Evolutionary conservation across 1,140 invertebrate species (phyloP), one percentile per base, ranked within the genome.

Genomic region (Pemphigus obesinymphae): DNA sequence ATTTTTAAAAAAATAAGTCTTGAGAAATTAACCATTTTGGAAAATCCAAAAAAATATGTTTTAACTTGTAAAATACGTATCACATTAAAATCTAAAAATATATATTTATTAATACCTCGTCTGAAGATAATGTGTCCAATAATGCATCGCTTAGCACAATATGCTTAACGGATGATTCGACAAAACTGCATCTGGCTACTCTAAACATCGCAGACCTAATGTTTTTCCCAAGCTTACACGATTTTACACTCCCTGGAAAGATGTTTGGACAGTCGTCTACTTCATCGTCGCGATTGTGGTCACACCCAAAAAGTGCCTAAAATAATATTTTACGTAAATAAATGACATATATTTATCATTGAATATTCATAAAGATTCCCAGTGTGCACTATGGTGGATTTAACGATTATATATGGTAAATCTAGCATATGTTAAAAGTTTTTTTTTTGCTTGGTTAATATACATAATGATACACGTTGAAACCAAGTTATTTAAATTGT

Each of bases 201-300:
- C 76, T 45, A 61, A 80, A 80, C 55, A 80, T 80, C 11, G 76
- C 55, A 5, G 76, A 34, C 17, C 15, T 80, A 0, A 80, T 6
- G 26, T 43, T 61, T 43, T 13, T 10, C 5, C 55, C 76, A 11
- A 45, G 55, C 15, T 43, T 45, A 13, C 76, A 80, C 17, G 76
- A 45, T 7, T 29, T 80, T 20, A 80, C 43, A 63, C 55, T 17
- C 11, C 55, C 76, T 4, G 8, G 26, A 2, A 31, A 43, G n/a
- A 80, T 29, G 23, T 80, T 80, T 29, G 76, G 76, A 5, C 76
- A 80, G 13, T 61, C n/a, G 26, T 80, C 76, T 43, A 61, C 37
- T 43, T 80, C 76, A 7, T 80, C 53, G 23, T 80, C 37, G 3
- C 23, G 34, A 45, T 61, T 26, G 37, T 61, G 55, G 5, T 37